Evolutionary conservation across 2,113 vertebrate genomes (phyloP), one percentile per base, ranked within the genome.

Genomic region (Psammodynastes pulverulentus): DNA sequence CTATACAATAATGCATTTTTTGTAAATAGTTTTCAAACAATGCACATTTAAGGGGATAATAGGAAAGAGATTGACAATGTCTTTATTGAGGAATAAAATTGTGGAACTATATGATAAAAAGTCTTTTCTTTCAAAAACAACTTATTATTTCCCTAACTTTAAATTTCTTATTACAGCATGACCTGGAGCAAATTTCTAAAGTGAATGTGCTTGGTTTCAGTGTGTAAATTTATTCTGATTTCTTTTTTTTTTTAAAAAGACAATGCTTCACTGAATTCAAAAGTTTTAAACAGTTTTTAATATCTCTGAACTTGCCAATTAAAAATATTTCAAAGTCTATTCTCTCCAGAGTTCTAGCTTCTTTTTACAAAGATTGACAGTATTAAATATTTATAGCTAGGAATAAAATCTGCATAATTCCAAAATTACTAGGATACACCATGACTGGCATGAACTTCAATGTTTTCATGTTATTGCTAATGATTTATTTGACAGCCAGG

Each of bases 351-450:
- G 54, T 48, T 1, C 0, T 29, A 90, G 52, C 88, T 93, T 89
- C 91, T 86, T 92, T 95, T 92, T 91, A 52, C 26, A 67, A 0
- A 29, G 85, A 90, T 49, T 0, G 2, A 90, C 24, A 87, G 43
- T 1, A 89, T 90, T 94, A 94, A 94, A 21, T 84, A 90, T 88
- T 94, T 67, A 79, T 5, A 84, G 90, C 88, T 94, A 4, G 2
- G 24, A 93, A 90, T 92, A 92, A 94, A 93, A 54, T 19, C 29
- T 58, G 88, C 56, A 56, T 1, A 85, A 94, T 94, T 72, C 85
- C 88, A 72, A 92, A 89, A 86, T 43, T 56, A 49, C 24, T 93
- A 87, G 84, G 92, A 90, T 9, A 89, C 49, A 51, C 90, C 51
- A 58, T 0, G 5, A 23, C 56, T n/a, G 58, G 13, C 72, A 24